Evolutionary conservation across 2,888 invertebrate genomes (phyloP), one percentile per base, ranked within the genome.

Genomic region (Arctia plantaginis): DNA sequence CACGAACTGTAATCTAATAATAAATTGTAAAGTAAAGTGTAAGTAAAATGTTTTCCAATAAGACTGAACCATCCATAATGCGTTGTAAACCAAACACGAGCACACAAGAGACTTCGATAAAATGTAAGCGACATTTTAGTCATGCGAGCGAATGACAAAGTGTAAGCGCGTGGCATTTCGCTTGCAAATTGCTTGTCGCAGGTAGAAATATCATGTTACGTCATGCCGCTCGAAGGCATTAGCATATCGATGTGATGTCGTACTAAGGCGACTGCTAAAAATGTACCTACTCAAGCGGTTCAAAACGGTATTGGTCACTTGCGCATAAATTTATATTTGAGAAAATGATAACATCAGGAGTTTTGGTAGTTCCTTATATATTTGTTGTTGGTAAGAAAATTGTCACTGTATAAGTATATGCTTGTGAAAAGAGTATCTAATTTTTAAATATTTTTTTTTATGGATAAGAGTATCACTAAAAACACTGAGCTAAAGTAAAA

Each of bases 141-240:
- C 35, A 35, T 4, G 35, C 35, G 6, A 35, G 35, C 35, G 35
- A 35, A 35, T 72, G 84, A 71, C 79, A 82, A 73, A 80, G 78
- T 79, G 44, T 69, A 51, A 75, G 74, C 79, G 86, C 82, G 79
- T 78, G 81, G 86, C 86, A 91, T 91, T 92, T 90, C 87, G 87
- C 91, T 91, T 91, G 91, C 91, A 92, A 92, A 92, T 91, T 90
- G 91, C 88, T 86, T 86, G 86, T 84, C 87, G 83, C 86, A 89
- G 88, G 88, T 87, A 88, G 87, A 88, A 86, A 88, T 90, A 90
- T 90, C 89, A 85, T 81, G 89, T 92, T 89, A 88, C 90, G 88
- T 88, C 84, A 86, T 85, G 83, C 83, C 82, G 81, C 86, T 83
- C 78, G 73, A 78, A 77, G 78, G 82, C 81, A 88, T 91, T 92